phyloP scores from a whole-genome alignment of 2,113 vertebrate genomes.

The Phycodurus eques region DNA sequence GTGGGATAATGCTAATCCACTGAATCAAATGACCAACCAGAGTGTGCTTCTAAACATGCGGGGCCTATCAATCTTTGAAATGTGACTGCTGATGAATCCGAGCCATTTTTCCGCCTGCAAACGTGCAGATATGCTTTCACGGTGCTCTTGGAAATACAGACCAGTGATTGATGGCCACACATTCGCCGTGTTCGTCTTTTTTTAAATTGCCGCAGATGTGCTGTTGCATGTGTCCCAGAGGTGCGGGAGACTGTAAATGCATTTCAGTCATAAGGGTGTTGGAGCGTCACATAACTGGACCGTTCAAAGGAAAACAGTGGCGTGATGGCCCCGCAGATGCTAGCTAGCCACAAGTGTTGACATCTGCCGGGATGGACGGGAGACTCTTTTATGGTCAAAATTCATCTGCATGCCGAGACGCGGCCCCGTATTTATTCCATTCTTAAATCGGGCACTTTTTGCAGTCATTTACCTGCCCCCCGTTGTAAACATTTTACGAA shows the following conservation, averaged over 20 bases:
- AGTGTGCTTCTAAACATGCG: neutral
- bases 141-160: neutral
- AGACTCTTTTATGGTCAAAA: slow-evolving; percentile 38
- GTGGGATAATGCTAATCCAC: neutral
- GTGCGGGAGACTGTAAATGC: slow-evolving; percentile 14
- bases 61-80: neutral
- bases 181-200: neutral
- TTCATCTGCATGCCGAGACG: slow-evolving; percentile 47
- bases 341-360: slow-evolving; percentile 27
- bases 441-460: slow-evolving; percentile 41
- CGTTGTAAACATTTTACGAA: neutral
- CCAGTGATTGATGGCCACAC: slow-evolving; percentile 3
- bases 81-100: slow-evolving; percentile 7
- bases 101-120: slow-evolving; percentile 1
- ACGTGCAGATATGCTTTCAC: slow-evolving; percentile 12
- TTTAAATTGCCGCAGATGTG: slow-evolving; percentile 1
- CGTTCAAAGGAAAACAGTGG: slow-evolving; percentile 27
- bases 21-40: neutral
- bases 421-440: slow-evolving; percentile 50
- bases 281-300: slow-evolving; percentile 27
- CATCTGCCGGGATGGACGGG: slow-evolving; percentile 33
- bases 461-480: neutral
- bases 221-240: slow-evolving; percentile 6
- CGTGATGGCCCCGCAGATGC: slow-evolving; percentile 16
- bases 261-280: slow-evolving; percentile 29